These are phyloP conservation scores for Odontamblyopus rebecca DNA, from an alignment of 2,797 vertebrate species.

Conservation along the genomic window DNA sequence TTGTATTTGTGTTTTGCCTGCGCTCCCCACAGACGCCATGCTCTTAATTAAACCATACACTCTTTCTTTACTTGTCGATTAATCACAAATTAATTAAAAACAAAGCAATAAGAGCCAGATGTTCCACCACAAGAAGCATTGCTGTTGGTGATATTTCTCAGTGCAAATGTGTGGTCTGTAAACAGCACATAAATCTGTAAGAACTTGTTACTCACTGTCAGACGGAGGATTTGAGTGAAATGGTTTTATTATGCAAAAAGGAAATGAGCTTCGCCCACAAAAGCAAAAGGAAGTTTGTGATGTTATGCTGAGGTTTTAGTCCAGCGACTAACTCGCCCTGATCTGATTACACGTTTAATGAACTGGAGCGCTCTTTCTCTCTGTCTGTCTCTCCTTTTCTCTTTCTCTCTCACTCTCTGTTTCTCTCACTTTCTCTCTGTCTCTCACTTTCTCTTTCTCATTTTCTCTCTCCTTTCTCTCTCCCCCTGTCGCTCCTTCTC, in stretches of 20 bases:
- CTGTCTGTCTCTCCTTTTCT: background rate
- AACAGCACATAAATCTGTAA: constrained; percentile 23
- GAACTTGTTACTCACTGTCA: constrained; percentile 10
- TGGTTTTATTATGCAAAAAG: constrained; percentile 37
- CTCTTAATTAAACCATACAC: background rate
- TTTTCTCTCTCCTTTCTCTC: background rate
- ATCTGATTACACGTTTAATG: background rate
- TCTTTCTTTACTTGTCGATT: background rate
- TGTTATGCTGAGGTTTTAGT: background rate
- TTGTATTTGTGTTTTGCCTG: background rate
- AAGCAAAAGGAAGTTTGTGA: constrained; percentile 1
- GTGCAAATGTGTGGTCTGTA: background rate
- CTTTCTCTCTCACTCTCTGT: background rate
- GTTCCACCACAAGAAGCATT: background rate
- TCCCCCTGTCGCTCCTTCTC: no score
- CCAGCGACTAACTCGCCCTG: background rate
- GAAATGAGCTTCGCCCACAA: constrained; percentile 18
- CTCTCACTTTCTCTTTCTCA: background rate
- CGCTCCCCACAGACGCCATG: background rate
- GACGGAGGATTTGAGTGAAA: constrained; percentile 6
- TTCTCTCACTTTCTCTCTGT: background rate
- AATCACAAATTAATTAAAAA: constrained; percentile 7
- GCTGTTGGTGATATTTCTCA: background rate
- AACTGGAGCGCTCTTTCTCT: background rate
- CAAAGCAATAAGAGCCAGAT: background rate